A percentile compares a stretch with the other conserved stretches of the same genome.
phyloP scores from a whole-genome alignment of 2,113 vertebrate species.

The Actinemys pallida region DNA sequence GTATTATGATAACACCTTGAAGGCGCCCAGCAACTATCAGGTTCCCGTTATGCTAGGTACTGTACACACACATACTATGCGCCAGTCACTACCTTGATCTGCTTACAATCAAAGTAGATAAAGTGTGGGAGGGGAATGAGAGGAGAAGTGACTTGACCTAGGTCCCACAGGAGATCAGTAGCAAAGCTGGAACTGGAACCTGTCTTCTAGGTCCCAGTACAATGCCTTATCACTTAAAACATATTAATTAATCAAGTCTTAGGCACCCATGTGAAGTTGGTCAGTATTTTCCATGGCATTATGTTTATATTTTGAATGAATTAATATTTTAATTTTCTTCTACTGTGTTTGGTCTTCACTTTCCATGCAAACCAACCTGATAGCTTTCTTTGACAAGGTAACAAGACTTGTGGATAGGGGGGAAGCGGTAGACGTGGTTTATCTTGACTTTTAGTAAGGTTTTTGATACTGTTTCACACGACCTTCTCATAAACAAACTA shows the following conservation, averaged over 20 bases:
- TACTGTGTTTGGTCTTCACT: constrained; percentile 14
- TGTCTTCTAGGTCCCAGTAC: neutral
- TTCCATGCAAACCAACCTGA: neutral
- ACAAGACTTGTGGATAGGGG: too few species aligned
- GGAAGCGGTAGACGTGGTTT: too few species aligned
- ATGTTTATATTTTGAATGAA: constrained; percentile 13
- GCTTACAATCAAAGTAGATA: neutral
- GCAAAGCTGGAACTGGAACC: neutral
- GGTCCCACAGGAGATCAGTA: neutral
- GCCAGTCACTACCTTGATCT: neutral
- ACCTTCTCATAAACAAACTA: too few species aligned
- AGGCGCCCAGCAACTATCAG: neutral
- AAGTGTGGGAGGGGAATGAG: neutral
- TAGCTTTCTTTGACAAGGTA: too few species aligned
- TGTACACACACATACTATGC: neutral
- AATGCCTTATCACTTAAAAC: neutral
- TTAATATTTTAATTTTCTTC: constrained; percentile 29
- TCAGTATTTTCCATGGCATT: constrained; percentile 33
- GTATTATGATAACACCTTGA: constrained; percentile 4
- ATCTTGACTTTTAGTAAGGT: too few species aligned
- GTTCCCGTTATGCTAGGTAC: neutral
- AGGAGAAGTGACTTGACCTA: constrained; percentile 25
- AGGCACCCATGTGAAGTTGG: constrained; percentile 3
- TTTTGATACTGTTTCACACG: too few species aligned
- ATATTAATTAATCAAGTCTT: neutral